Base-by-base conservation (phyloP, 53 echinoderm and acorn worm genomes). In the Crossaster papposus region DNA sequence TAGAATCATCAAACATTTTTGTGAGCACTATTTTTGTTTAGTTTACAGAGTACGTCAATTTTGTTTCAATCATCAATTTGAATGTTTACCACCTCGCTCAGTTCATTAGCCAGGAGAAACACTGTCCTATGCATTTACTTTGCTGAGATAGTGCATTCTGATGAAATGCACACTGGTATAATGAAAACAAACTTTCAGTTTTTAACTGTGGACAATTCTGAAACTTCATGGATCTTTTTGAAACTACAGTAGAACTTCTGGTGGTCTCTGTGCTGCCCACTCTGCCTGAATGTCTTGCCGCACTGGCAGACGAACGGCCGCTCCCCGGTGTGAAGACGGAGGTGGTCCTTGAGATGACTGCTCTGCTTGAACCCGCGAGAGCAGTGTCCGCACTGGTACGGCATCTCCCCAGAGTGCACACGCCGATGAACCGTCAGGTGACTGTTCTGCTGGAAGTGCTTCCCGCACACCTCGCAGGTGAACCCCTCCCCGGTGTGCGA, bases 401-500 rank as follows among this genome's bases (percentile, higher is more conserved):
- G 89, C 44, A 68, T 38, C 70, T 80, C 89, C 24, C 80, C 80
- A 15, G 89, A 80, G 81, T 89, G 89, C 14, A 28, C 18, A 28
- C 80, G n/a, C 81, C 80, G 70, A 28, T 89, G 89, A 8, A 68
- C 65, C 2, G 32, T 80, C 72, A 89, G 80, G 64, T 89, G 89
- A 51, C 89, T 89, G 62, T 80, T 68, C 72, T 89, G 89, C 80
- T 79, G 79, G 81, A 89, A 89, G 52, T 81, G 29, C 72, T 80
- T 70, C 23, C 80, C 80, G 71, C 89, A 89, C 8, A 54, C 54
- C 72, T 89, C 80, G 51, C 89, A 89, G 53, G 53, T 32, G 52
- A 89, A 89, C 80, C 65, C 50, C 30, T 79, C 70, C 8, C 89
- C 89, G 0, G 80, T 79, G 52, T 89, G 89, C 36, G 70, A 24